phyloP scores from a whole-genome alignment of 1,140 invertebrate genomes.

The Anastrepha ludens region DNA sequence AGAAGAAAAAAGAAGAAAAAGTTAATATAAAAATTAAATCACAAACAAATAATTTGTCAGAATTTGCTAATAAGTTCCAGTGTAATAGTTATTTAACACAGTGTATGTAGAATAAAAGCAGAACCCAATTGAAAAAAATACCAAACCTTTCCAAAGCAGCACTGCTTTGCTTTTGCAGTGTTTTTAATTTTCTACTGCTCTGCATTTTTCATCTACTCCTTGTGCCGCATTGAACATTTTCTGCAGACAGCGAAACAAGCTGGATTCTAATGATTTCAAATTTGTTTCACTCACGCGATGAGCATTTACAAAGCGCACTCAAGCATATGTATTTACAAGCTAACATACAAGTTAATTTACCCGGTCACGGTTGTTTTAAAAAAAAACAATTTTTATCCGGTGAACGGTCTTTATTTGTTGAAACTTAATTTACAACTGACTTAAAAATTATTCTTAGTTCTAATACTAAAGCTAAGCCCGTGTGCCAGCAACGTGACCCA shows the following conservation, averaged over 20 bases:
- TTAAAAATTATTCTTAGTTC: too few relatives aligned
- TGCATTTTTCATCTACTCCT: slow-evolving; percentile 6
- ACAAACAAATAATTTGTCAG: too few relatives aligned
- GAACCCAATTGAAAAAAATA: neutral
- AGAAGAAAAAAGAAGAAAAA: too few relatives aligned
- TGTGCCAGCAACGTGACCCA: too few relatives aligned
- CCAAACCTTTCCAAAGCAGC: neutral
- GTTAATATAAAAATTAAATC: too few relatives aligned
- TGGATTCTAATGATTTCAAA: slow-evolving; percentile 50
- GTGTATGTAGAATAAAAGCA: neutral
- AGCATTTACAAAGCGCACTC: slow-evolving; percentile 12
- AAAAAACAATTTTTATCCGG: too few relatives aligned
- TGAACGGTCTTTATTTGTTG: too few relatives aligned
- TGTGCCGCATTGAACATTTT: slow-evolving; percentile 9
- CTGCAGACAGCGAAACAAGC: slow-evolving; percentile 38
- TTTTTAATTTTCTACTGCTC: slow-evolving; percentile 29
- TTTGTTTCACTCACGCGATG: slow-evolving; percentile 30
- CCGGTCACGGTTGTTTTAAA: too few relatives aligned
- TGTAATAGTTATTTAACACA: too few relatives aligned
- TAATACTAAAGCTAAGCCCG: too few relatives aligned
- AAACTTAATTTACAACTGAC: too few relatives aligned
- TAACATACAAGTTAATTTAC: neutral
- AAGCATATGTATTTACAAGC: neutral
- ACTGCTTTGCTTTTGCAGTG: neutral
- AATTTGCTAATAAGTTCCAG: too few relatives aligned